A percentile compares a stretch with the other conserved stretches of the same genome.
These are phyloP conservation scores for Yasuhikotakia modesta DNA, from an alignment of 2,797 vertebrate genomes.

Conservation along the genomic window DNA sequence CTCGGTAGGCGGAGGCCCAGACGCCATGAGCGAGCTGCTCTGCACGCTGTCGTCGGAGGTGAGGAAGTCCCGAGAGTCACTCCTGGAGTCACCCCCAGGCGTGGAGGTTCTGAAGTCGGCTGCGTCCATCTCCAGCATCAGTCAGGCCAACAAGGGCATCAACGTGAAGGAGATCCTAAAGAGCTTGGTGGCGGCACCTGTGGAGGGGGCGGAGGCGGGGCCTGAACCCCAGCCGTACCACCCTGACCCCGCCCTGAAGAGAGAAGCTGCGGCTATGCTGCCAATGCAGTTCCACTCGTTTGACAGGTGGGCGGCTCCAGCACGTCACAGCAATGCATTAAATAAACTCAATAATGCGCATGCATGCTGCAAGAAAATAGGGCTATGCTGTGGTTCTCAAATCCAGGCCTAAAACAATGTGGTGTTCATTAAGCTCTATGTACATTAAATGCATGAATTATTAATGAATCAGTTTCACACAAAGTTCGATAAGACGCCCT, in stretches of 20 bases:
- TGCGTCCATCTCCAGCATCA: slow-evolving; percentile 94
- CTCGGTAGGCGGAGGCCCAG: slow-evolving; percentile 76
- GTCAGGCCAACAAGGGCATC: slow-evolving; percentile 95
- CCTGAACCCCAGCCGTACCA: slow-evolving; percentile 85
- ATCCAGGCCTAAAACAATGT: neutral
- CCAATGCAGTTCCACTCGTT: slow-evolving; percentile 79
- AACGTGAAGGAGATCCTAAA: slow-evolving; percentile 98
- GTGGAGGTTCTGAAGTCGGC: slow-evolving; percentile 82
- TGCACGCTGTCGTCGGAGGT: slow-evolving; percentile 93
- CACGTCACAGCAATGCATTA: too few relatives aligned
- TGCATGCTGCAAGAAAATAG: too few relatives aligned
- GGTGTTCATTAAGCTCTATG: neutral
- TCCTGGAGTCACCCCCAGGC: slow-evolving; percentile 83
- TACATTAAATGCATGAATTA: slow-evolving; percentile 11
- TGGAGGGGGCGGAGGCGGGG: slow-evolving; percentile 89
- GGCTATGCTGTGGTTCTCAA: neutral
- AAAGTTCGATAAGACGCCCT: neutral
- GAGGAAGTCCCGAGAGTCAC: slow-evolving; percentile 92
- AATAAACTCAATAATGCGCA: too few relatives aligned
- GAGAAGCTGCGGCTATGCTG: slow-evolving; percentile 89
- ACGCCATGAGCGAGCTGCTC: slow-evolving; percentile 90
- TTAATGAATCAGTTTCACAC: slow-evolving; percentile 12
- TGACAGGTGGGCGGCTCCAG: slow-evolving; percentile 29
- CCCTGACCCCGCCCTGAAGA: slow-evolving; percentile 92
- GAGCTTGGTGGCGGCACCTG: slow-evolving; percentile 93